Conservation (phyloP, 1,140 invertebrate genomes). For the Drosophila eugracilis region DNA sequence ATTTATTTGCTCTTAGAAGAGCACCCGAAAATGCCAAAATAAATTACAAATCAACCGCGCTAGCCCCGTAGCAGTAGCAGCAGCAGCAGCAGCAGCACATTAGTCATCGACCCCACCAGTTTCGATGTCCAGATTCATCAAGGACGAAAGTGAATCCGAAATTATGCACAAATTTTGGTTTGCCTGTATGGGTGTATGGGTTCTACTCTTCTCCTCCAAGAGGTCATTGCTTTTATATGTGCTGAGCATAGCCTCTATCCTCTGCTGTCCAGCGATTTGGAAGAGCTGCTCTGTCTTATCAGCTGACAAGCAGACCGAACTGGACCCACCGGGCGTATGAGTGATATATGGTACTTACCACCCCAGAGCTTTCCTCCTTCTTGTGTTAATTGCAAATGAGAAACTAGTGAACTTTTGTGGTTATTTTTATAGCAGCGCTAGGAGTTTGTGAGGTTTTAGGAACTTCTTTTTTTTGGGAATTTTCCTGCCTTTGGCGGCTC, state of each 20-base stretch:
- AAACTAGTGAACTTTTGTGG: conserved; percentile 3
- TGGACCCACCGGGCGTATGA: conserved; percentile 28
- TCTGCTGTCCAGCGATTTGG: not conserved
- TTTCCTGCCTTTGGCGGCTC: no score
- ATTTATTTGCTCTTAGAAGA: conserved; percentile 55
- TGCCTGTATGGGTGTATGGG: not conserved
- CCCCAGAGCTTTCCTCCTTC: no score
- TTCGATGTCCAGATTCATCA: conserved; percentile 16
- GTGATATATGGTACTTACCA: conserved; percentile 22
- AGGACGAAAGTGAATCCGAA: conserved; percentile 37
- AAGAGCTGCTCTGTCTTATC: conserved; percentile 33
- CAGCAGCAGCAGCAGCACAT: conserved; percentile 47
- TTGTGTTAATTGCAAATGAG: conserved; percentile 8
- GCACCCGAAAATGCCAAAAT: conserved; percentile 41
- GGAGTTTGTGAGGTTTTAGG: not conserved
- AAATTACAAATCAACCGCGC: conserved; percentile 56
- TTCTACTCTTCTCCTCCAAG: not conserved
- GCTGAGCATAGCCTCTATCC: no score
- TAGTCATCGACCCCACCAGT: conserved; percentile 50
- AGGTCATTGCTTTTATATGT: conserved; percentile 16
- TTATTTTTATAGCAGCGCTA: conserved; percentile 14
- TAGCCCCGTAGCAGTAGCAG: no score
- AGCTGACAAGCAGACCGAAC: conserved; percentile 17
- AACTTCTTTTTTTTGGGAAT: no score
- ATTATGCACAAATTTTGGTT: conserved; percentile 49